Conservation (phyloP, 35 echinoderm and acorn worm species). For the Lytechinus variegatus region DNA sequence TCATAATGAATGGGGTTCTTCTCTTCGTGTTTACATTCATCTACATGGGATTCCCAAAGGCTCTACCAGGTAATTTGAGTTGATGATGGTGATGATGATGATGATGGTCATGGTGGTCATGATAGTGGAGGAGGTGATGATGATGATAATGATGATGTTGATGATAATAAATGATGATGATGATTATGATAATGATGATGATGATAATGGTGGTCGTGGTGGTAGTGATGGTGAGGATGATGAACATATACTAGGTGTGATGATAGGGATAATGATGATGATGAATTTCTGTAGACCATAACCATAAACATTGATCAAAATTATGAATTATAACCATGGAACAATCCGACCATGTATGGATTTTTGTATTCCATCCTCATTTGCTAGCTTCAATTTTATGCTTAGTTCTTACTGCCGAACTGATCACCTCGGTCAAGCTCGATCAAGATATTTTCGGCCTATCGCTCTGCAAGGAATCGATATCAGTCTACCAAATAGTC, state of each 20-base stretch:
- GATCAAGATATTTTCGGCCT: too few relatives aligned
- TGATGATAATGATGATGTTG: not conserved
- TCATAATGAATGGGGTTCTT: constrained; percentile 70
- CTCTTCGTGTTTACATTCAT: constrained; percentile 66
- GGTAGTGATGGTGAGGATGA: not conserved
- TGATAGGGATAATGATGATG: not conserved
- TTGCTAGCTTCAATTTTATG: too few relatives aligned
- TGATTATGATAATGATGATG: not conserved
- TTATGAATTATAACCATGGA: too few relatives aligned
- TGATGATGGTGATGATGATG: not conserved
- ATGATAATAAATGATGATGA: not conserved
- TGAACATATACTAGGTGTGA: not conserved
- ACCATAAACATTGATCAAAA: too few relatives aligned
- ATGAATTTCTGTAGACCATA: too few relatives aligned
- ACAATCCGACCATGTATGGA: too few relatives aligned
- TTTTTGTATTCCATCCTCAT: too few relatives aligned
- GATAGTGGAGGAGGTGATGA: not conserved
- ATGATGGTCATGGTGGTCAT: not conserved
- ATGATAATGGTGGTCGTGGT: not conserved
- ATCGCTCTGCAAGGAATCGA: too few relatives aligned
- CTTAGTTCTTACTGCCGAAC: too few relatives aligned
- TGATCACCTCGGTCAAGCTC: too few relatives aligned
- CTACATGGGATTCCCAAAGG: constrained; percentile 84
- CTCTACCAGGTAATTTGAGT: constrained; percentile 76
- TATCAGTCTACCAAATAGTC: too few relatives aligned